Evolutionary conservation across 2,888 invertebrate species (phyloP).

Genomic region (Drosophila testacea): DNA sequence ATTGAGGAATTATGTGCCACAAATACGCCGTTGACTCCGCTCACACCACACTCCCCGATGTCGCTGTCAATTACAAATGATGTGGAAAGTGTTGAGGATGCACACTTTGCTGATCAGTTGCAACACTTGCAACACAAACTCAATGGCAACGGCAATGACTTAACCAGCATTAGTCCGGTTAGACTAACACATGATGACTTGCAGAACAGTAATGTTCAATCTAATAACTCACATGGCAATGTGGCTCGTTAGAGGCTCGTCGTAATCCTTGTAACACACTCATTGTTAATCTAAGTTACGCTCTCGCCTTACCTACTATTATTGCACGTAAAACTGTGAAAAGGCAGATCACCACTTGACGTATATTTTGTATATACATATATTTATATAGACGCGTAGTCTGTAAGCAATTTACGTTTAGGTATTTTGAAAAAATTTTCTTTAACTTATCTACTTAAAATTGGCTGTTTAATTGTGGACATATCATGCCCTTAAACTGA

Average conservation of each 20-base stretch:
- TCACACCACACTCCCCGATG: constrained; percentile 64
- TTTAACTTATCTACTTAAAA: constrained; percentile 54
- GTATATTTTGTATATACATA: constrained; percentile 45
- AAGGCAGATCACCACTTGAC: constrained; percentile 54
- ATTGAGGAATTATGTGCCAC: constrained; percentile 64
- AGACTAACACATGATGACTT: constrained; percentile 64
- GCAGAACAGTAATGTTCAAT: constrained; percentile 63
- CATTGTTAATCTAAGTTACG: constrained; percentile 39
- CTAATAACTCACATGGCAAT: constrained; percentile 28
- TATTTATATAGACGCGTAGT: constrained; percentile 43
- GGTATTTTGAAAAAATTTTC: constrained; percentile 38
- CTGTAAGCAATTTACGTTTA: constrained; percentile 57
- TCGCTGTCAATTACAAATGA: constrained; percentile 60
- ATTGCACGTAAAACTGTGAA: constrained; percentile 12
- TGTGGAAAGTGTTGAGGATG: constrained; percentile 66
- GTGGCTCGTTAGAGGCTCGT: constrained; percentile 28
- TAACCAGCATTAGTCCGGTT: constrained; percentile 43
- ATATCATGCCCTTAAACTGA: constrained; percentile 36
- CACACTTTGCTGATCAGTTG: constrained; percentile 71
- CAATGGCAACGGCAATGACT: constrained; percentile 72
- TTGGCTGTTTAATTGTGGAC: constrained; percentile 51
- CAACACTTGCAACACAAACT: constrained; percentile 73
- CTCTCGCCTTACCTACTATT: constrained; percentile 38
- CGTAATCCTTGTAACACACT: constrained; percentile 13
- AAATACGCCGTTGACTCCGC: constrained; percentile 58